Conservation (phyloP, 1,140 invertebrate species). For the Plectrocnemia conspersa region DNA sequence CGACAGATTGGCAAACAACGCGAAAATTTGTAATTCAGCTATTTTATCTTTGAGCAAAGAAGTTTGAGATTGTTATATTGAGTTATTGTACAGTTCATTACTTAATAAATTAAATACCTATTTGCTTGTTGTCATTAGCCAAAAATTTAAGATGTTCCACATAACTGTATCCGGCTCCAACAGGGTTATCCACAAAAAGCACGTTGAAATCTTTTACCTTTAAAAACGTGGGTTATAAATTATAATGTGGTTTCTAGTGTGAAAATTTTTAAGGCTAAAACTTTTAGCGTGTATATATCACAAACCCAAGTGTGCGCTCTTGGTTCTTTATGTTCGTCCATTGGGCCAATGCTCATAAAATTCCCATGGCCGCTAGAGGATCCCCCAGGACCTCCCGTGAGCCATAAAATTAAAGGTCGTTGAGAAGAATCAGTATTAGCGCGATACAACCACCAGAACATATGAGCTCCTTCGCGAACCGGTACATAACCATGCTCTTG, state of each 20-base stretch:
- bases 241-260: background rate
- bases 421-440: constrained; percentile 58
- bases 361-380: constrained; percentile 76
- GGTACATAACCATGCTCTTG: constrained; percentile 49
- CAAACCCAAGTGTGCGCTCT: constrained; percentile 72
- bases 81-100: too few species aligned
- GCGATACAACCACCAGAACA: constrained; percentile 78
- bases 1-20: too few species aligned
- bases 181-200: constrained; percentile 83
- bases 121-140: constrained; percentile 65
- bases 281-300: too few species aligned
- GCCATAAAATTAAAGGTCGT: constrained; percentile 70
- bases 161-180: constrained; percentile 83
- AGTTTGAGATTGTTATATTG: too few species aligned
- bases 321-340: constrained; percentile 58
- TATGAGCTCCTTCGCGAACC: constrained; percentile 69
- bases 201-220: constrained; percentile 74
- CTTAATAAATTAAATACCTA: too few species aligned
- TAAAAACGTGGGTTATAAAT: constrained; percentile 21
- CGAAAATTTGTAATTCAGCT: too few species aligned
- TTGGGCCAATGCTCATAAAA: constrained; percentile 71
- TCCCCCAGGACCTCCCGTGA: constrained; percentile 71
- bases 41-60: too few species aligned
- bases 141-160: constrained; percentile 55
- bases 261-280: background rate